A percentile compares a stretch with the other conserved stretches of the same genome.
phyloP scores from a whole-genome alignment of 2,888 invertebrate genomes.

The Ptilodon capucinus region DNA sequence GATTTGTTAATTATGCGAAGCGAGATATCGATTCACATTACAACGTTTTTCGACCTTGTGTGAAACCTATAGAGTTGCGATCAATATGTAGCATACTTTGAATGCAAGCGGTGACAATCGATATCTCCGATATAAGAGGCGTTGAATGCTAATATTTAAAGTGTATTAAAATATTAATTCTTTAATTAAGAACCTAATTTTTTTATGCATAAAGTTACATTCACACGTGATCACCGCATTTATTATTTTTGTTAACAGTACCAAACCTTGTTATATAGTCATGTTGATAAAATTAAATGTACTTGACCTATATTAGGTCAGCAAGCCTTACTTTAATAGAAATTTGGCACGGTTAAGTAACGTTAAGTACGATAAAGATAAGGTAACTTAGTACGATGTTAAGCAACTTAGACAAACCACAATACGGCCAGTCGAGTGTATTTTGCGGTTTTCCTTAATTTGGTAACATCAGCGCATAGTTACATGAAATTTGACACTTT shows the following conservation, averaged over 20 bases:
- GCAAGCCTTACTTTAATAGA: constrained; percentile 17
- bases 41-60: neutral
- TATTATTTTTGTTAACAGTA: constrained; percentile 32
- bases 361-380: constrained; percentile 10
- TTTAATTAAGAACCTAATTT: constrained; percentile 14
- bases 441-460: constrained; percentile 29
- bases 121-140: neutral
- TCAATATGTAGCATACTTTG: too few relatives aligned
- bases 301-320: constrained; percentile 29
- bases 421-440: constrained; percentile 14
- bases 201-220: constrained; percentile 22
- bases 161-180: constrained; percentile 12
- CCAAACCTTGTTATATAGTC: constrained; percentile 23
- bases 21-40: too few relatives aligned
- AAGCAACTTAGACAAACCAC: constrained; percentile 4
- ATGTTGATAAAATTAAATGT: constrained; percentile 23
- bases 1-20: too few relatives aligned
- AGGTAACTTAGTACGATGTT: constrained; percentile 1
- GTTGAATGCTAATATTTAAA: too few relatives aligned
- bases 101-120: too few relatives aligned
- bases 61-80: too few relatives aligned
- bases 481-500: constrained; percentile 9
- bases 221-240: constrained; percentile 47
- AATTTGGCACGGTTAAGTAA: constrained; percentile 16
- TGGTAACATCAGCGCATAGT: constrained; percentile 21